phyloP scores from a whole-genome alignment of 2,888 invertebrate genomes.

The Cheilosia impressa region DNA sequence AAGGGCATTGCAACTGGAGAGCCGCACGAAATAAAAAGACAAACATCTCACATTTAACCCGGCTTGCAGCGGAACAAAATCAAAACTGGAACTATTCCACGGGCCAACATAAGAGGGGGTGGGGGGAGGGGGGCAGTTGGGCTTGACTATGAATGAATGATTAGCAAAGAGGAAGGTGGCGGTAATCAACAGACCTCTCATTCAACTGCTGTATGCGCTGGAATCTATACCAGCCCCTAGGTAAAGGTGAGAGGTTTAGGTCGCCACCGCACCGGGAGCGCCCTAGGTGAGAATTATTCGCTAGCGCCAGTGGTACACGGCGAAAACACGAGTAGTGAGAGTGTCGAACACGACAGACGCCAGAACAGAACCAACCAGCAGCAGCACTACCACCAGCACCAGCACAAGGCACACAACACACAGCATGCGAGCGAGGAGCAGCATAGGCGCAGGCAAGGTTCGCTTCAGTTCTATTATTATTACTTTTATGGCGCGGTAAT shows the following conservation, averaged over 20 bases:
- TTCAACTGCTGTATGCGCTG: conserved; percentile 29
- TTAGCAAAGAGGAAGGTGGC: conserved; percentile 40
- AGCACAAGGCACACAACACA: neutral
- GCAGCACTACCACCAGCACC: neutral
- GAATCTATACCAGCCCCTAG: conserved; percentile 26
- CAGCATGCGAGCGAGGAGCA: conserved; percentile 7
- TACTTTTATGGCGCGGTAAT: conserved; percentile 66
- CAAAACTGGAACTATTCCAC: conserved; percentile 49
- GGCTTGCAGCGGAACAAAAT: conserved; percentile 40
- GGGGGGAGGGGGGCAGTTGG: neutral
- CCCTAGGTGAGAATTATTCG: conserved; percentile 67
- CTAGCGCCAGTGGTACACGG: conserved; percentile 71
- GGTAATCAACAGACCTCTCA: conserved; percentile 57
- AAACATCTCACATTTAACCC: conserved; percentile 41
- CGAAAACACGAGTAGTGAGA: conserved; percentile 70
- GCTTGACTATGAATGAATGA: conserved; percentile 61
- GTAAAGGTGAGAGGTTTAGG: conserved; percentile 74
- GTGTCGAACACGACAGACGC: conserved; percentile 63
- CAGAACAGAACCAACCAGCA: neutral
- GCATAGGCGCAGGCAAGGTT: conserved; percentile 21
- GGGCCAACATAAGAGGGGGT: neutral
- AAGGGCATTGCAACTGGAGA: conserved; percentile 24
- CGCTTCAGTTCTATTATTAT: conserved; percentile 50
- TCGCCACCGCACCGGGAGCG: conserved; percentile 43
- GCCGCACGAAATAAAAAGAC: conserved; percentile 23